Conservation (phyloP, 1,140 invertebrate species). For the Homalodisca vitripennis region DNA sequence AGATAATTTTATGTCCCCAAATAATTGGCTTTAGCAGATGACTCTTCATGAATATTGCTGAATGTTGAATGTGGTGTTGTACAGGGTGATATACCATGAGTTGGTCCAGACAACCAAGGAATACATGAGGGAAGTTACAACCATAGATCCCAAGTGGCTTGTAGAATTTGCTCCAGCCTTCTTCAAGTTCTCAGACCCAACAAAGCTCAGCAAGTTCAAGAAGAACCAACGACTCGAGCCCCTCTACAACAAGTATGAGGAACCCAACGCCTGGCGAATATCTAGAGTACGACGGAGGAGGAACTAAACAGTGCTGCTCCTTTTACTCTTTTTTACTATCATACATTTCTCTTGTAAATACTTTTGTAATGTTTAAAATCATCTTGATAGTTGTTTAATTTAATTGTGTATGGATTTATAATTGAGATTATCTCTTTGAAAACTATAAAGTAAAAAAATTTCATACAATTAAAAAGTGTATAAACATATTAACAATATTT, state of each 20-base stretch:
- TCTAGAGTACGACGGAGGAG: conserved; percentile 86
- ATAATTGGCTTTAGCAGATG: background rate
- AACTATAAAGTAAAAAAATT: too few species aligned
- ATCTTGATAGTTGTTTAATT: too few species aligned
- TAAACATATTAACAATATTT: too few species aligned
- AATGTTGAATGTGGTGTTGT: conserved; percentile 38
- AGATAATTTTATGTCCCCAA: background rate
- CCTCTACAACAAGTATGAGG: conserved; percentile 98
- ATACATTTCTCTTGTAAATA: too few species aligned
- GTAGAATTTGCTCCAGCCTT: conserved; percentile 99
- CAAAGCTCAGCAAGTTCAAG: conserved; percentile 98
- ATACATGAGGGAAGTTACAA: conserved; percentile 99
- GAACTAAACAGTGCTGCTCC: conserved; percentile 61
- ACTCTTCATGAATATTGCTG: background rate
- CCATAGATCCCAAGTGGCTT: conserved; percentile 99
- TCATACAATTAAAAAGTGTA: too few species aligned
- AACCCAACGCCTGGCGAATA: conserved; percentile 99
- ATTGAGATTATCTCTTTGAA: too few species aligned
- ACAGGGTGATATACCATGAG: conserved; percentile 97
- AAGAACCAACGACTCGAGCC: conserved; percentile 98
- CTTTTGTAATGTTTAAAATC: too few species aligned
- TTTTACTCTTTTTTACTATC: background rate
- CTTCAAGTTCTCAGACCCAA: conserved; percentile 99
- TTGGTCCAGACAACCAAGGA: conserved; percentile 99
- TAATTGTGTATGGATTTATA: too few species aligned